Conservation (phyloP, 2,888 invertebrate genomes). For the Oscheius sp. region DNA sequence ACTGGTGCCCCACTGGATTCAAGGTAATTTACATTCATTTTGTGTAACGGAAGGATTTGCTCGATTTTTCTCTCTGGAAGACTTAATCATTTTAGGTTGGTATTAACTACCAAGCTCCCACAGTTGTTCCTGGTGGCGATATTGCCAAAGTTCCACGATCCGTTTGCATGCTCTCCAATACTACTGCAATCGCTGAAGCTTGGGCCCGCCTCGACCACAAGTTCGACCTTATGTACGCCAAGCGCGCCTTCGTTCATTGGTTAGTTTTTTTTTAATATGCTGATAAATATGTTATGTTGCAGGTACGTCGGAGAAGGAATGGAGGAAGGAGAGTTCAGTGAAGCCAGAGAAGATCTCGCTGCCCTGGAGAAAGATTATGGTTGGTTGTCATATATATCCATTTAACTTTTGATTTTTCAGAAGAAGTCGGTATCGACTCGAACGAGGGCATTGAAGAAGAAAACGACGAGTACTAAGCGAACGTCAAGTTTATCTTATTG, state of each 20-base stretch:
- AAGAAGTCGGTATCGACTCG: conserved; percentile 54
- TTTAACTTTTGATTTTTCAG: too few species aligned
- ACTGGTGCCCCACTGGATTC: conserved; percentile 78
- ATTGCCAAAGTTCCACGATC: conserved; percentile 81
- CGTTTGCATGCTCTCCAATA: conserved; percentile 89
- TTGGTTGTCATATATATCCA: too few species aligned
- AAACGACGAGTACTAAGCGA: conserved; percentile 50
- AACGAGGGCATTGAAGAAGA: conserved; percentile 56
- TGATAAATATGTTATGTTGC: neutral
- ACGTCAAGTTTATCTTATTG: neutral
- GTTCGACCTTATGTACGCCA: conserved; percentile 83
- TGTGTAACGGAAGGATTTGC: too few species aligned
- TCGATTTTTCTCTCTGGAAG: too few species aligned
- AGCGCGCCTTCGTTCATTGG: conserved; percentile 75
- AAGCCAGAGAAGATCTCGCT: conserved; percentile 71
- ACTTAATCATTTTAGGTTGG: conserved; percentile 74
- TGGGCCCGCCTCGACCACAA: conserved; percentile 85
- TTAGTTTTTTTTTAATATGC: conserved; percentile 20
- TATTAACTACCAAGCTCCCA: conserved; percentile 80
- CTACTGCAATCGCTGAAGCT: conserved; percentile 89
- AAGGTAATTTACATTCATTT: too few species aligned
- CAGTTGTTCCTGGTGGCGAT: conserved; percentile 91
- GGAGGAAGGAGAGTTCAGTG: conserved; percentile 73
- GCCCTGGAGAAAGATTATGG: conserved; percentile 68
- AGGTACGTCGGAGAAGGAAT: conserved; percentile 78